These are phyloP conservation scores for Bradysia coprophila DNA, from an alignment of 1,140 invertebrate species.

Conservation along the genomic window DNA sequence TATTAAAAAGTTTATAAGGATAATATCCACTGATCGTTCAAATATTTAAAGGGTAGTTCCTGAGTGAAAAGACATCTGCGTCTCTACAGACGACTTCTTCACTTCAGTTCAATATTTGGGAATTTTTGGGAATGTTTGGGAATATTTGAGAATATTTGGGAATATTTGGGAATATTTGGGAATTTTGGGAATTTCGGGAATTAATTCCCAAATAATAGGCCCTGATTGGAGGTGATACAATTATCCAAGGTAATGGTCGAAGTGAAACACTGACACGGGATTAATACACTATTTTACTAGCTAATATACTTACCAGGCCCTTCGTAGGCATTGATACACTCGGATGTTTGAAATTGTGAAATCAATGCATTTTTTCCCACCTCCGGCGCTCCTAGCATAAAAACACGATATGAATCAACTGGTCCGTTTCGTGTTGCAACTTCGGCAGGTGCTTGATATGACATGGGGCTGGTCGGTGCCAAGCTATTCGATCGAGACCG, in stretches of 20 bases:
- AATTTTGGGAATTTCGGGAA: too few species aligned
- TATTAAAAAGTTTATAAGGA: too few species aligned
- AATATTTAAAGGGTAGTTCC: too few species aligned
- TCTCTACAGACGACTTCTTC: too few species aligned
- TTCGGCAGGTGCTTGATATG: slow-evolving; percentile 23
- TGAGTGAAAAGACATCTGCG: too few species aligned
- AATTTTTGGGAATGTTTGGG: too few species aligned
- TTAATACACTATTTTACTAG: not conserved
- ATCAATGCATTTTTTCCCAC: slow-evolving; percentile 82
- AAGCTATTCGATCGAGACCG: slow-evolving; percentile 62
- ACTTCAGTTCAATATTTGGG: too few species aligned
- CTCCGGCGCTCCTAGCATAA: slow-evolving; percentile 65
- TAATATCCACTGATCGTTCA: too few species aligned
- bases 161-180: too few species aligned
- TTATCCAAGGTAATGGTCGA: not conserved
- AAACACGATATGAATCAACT: slow-evolving; percentile 49
- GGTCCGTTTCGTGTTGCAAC: slow-evolving; percentile 14
- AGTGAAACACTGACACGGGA: not conserved
- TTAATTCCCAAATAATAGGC: too few species aligned
- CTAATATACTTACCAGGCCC: slow-evolving; percentile 37
- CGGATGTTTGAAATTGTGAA: slow-evolving; percentile 86
- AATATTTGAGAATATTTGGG: too few species aligned
- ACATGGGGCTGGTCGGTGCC: slow-evolving; percentile 28
- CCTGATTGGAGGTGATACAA: too few species aligned
- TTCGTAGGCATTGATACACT: slow-evolving; percentile 86